A percentile compares a stretch with the other conserved stretches of the same genome.
Evolutionary conservation across 2,113 vertebrate genomes (phyloP).

Genomic region (Theropithecus gelada): DNA sequence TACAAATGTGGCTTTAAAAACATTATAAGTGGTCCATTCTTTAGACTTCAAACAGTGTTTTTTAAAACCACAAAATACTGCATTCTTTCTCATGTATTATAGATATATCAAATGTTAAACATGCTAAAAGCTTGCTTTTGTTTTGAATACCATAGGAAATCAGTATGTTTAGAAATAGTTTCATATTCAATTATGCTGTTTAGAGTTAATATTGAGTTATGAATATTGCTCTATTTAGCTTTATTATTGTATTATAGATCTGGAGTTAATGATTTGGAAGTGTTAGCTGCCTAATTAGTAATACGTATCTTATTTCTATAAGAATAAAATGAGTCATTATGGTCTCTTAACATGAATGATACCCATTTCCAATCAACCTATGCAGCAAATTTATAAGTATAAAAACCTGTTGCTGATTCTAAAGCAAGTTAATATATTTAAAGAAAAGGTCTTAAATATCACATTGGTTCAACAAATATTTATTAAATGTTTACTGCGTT

Average conservation of each 20-base stretch:
- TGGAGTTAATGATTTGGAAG: slow-evolving; percentile 63
- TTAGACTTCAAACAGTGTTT: neutral
- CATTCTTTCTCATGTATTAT: neutral
- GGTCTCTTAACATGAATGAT: slow-evolving; percentile 6
- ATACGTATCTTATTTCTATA: slow-evolving; percentile 42
- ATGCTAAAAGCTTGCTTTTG: slow-evolving; percentile 21
- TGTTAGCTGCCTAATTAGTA: slow-evolving; percentile 57
- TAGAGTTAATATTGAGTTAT: slow-evolving; percentile 60
- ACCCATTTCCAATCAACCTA: neutral
- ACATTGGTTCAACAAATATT: neutral
- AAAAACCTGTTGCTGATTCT: neutral
- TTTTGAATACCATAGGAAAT: slow-evolving; percentile 38
- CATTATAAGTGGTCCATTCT: slow-evolving; percentile 13
- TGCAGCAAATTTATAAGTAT: neutral
- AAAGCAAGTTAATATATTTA: slow-evolving; percentile 47
- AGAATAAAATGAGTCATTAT: slow-evolving; percentile 57
- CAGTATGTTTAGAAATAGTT: slow-evolving; percentile 38
- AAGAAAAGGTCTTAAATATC: neutral
- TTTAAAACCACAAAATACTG: neutral
- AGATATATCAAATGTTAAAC: neutral
- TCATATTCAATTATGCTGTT: slow-evolving; percentile 52
- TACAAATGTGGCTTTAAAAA: slow-evolving; percentile 4
- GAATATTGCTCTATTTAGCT: slow-evolving; percentile 60
- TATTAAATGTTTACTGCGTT: neutral
- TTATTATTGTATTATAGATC: slow-evolving; percentile 51